Evolutionary conservation across 2,113 vertebrate species (phyloP).

Genomic region (Mirounga angustirostris): DNA sequence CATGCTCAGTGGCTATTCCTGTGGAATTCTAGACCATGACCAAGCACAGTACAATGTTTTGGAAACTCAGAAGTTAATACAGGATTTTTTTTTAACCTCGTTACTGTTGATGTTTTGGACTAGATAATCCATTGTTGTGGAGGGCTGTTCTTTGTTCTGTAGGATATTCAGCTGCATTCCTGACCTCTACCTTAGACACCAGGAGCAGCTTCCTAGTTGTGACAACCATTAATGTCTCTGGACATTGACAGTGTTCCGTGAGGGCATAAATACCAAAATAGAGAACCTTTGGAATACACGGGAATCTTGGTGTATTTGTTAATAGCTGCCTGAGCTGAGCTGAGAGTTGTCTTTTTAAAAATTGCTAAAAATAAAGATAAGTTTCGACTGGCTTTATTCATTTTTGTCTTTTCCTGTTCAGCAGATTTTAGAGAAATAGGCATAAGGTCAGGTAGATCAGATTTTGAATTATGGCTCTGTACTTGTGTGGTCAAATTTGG

Average conservation of each 20-base stretch:
- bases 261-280: neutral
- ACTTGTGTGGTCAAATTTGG: neutral
- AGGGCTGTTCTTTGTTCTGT: neutral
- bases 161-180: neutral
- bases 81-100: neutral
- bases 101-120: neutral
- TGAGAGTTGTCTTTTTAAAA: neutral
- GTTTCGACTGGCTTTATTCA: neutral
- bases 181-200: neutral
- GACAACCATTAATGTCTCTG: neutral
- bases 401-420: neutral
- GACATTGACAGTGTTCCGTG: neutral
- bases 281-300: neutral
- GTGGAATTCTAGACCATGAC: conserved; percentile 70
- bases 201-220: neutral
- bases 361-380: neutral
- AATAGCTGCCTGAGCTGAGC: neutral
- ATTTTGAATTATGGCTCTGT: neutral
- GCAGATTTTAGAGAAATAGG: neutral
- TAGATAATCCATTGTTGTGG: neutral
- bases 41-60: conserved; percentile 54
- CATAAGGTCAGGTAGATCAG: neutral
- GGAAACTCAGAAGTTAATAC: conserved; percentile 51
- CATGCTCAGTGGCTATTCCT: conserved; percentile 32
- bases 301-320: neutral